Conservation (phyloP, 2,113 vertebrate species). For the Jaculus jaculus region DNA sequence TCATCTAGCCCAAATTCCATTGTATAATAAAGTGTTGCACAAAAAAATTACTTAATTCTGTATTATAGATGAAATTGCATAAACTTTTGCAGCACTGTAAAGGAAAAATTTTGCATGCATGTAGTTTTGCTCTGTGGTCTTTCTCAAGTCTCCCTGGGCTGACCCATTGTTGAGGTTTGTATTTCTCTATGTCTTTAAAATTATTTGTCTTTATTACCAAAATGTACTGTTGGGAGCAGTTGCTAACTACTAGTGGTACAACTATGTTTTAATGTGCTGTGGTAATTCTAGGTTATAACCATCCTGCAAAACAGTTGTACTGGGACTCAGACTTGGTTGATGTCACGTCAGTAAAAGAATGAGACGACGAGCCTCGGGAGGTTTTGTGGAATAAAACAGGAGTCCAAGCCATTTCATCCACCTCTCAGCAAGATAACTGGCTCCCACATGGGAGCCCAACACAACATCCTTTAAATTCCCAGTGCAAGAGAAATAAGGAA, state of each 20-base stretch:
- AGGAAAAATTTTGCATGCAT: background rate
- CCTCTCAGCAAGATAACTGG: background rate
- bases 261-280: slow-evolving; percentile 58
- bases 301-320: slow-evolving; percentile 22
- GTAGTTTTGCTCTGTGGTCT: background rate
- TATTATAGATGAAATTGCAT: background rate
- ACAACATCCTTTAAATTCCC: slow-evolving; percentile 10
- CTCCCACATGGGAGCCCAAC: background rate
- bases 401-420: slow-evolving; percentile 9
- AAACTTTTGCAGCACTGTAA: background rate
- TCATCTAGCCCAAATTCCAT: too few species aligned
- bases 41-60: background rate
- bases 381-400: background rate
- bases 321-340: slow-evolving; percentile 46
- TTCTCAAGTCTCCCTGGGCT: background rate
- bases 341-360: slow-evolving; percentile 21
- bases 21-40: background rate
- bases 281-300: slow-evolving; percentile 19
- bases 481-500: slow-evolving; percentile 11
- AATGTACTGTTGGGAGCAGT: slow-evolving; percentile 70
- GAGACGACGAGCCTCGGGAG: slow-evolving; percentile 31
- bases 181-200: background rate
- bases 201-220: slow-evolving; percentile 62
- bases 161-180: background rate
- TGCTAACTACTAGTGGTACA: slow-evolving; percentile 56